Percentiles rank a stretch among this genome's conserved stretches.
These are phyloP conservation scores for Scyliorhinus canicula DNA, from an alignment of 2,797 vertebrate genomes.

Conservation along the genomic window DNA sequence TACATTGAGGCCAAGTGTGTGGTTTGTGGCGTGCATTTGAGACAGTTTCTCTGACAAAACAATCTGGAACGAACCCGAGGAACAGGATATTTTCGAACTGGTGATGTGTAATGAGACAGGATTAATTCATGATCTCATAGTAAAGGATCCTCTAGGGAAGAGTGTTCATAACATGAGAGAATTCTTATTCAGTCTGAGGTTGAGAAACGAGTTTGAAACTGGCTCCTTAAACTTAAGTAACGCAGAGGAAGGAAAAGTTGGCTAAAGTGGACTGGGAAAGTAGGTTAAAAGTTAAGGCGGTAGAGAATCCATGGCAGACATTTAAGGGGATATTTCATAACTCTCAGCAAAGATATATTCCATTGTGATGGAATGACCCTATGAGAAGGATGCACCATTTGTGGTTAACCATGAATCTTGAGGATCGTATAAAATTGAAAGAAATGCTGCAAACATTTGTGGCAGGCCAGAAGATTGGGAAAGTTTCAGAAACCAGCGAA, in stretches of 20 bases:
- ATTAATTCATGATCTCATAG: neutral
- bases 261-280: neutral
- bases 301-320: neutral
- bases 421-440: neutral
- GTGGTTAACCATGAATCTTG: neutral
- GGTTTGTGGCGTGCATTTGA: neutral
- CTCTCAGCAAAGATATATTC: neutral
- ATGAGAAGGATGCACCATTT: neutral
- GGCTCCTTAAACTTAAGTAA: neutral
- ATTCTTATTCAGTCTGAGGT: neutral
- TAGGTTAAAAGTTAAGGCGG: neutral
- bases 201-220: neutral
- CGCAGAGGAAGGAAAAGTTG: neutral
- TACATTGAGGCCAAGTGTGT: neutral
- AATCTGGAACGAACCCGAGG: too few species aligned
- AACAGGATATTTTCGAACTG: neutral
- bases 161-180: neutral
- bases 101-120: neutral
- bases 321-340: neutral
- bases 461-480: too few species aligned
- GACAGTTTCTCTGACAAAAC: neutral
- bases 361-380: neutral
- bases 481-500: neutral
- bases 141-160: neutral
- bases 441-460: neutral